phyloP scores from a whole-genome alignment of 2,888 invertebrate genomes.

The Kryphioiulus occultus region DNA sequence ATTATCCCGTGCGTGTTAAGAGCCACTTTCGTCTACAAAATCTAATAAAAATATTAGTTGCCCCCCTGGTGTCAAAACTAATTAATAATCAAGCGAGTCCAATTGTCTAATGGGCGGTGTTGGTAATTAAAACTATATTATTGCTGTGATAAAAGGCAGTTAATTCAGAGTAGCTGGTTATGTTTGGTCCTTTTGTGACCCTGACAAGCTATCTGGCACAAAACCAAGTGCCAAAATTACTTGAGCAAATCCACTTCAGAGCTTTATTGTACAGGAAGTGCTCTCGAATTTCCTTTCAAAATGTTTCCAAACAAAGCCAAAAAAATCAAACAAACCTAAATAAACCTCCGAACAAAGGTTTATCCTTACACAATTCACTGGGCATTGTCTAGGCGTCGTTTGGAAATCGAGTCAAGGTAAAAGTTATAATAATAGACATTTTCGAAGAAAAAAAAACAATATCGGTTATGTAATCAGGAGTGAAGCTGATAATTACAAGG shows the following conservation, averaged over 20 bases:
- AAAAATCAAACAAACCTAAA: neutral
- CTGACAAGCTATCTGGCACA: neutral
- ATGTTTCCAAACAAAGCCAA: neutral
- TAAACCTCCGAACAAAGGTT: neutral
- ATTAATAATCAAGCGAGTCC: too few species aligned
- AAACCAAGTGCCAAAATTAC: neutral
- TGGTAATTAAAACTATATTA: neutral
- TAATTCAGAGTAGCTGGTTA: neutral
- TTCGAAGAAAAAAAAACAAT: neutral
- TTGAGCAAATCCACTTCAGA: neutral
- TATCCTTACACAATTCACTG: neutral
- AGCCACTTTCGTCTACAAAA: too few species aligned
- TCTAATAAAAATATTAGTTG: too few species aligned
- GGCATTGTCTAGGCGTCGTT: constrained; percentile 16
- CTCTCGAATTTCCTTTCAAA: constrained; percentile 12
- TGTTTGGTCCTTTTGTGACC: neutral
- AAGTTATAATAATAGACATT: neutral
- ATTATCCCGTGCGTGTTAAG: too few species aligned
- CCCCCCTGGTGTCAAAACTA: too few species aligned
- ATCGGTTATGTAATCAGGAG: constrained; percentile 31
- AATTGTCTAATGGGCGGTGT: too few species aligned
- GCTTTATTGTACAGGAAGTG: constrained; percentile 12
- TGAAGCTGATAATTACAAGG: neutral
- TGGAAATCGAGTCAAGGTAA: constrained; percentile 26
- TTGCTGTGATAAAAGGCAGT: neutral